Evolutionary conservation across 2,888 invertebrate species (phyloP), one percentile per base, ranked within the genome.

Genomic region (Pardosa pseudoannulata): DNA sequence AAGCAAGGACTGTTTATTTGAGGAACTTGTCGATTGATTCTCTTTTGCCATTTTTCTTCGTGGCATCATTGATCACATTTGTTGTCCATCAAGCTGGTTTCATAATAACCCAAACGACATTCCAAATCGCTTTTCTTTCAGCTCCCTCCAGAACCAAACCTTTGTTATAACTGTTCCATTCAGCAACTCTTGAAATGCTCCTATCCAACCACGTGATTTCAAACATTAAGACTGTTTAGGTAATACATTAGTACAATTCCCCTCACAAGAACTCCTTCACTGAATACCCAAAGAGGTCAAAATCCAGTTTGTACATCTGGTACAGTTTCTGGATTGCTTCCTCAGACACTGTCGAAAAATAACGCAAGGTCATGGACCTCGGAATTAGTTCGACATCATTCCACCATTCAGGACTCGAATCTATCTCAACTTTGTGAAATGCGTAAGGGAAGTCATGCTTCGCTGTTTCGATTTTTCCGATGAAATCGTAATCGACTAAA

Each of bases 241-340:
- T n/a, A n/a, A n/a, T n/a, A n/a, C n/a, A 16, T 56, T 28, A 7
- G 80, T 67, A 11, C 23, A 1, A 56, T 73, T 75, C 7, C 68
- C 72, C n/a, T 0, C 46, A 46, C 6, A 89, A 41, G 36, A 89
- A 88, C 32, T 88, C 89, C 1, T 88, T 75, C 16, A 89, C 68
- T 3, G 83, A 88, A 46, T 94, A 94, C 89, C 94, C 94, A 90
- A 94, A 95, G 92, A 95, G 93, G 91, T 94, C 94, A 91, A 94
- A 95, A 91, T 95, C 94, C 89, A 94, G 91, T 89, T 93, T 93
- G 90, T 94, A 95, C 90, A 94, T 94, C 90, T 93, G 91, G 90
- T 94, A 93, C 90, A 95, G 92, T 90, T 93, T 93, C 6, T 71
- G 81, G 9, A 89, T 76, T 6, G 85, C 65, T 50, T 89, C 74